A percentile compares a stretch with the other conserved stretches of the same genome.
phyloP scores from a whole-genome alignment of 1,140 invertebrate species.

The Phymorhynchus buccinoides region DNA sequence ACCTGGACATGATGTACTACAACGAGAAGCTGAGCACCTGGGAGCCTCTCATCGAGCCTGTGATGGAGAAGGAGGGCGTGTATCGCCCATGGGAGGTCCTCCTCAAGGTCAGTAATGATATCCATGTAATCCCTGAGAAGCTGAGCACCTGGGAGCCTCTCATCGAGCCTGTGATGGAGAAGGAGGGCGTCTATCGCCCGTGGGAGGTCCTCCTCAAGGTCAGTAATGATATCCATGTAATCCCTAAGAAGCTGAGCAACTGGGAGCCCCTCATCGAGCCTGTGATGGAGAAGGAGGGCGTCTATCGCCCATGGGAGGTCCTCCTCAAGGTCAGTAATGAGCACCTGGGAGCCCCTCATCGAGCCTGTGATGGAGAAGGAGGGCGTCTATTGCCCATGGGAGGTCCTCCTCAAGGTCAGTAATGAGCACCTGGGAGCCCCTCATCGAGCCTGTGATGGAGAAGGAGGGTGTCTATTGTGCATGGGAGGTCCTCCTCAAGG shows the following conservation, averaged over 20 bases:
- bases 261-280: conserved; percentile 89
- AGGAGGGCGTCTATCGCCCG: conserved; percentile 81
- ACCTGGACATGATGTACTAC: conserved; percentile 82
- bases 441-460: conserved; percentile 83
- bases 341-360: conserved; percentile 85
- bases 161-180: conserved; percentile 81
- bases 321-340: conserved; percentile 79
- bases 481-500: conserved; percentile 83
- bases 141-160: conserved; percentile 85
- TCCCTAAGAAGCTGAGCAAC: conserved; percentile 79
- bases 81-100: conserved; percentile 83
- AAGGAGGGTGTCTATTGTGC: conserved; percentile 81
- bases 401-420: conserved; percentile 80
- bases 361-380: conserved; percentile 82
- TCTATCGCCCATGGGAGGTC: conserved; percentile 83
- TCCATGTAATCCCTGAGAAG: no score
- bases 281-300: conserved; percentile 79
- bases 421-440: conserved; percentile 83
- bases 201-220: conserved; percentile 84
- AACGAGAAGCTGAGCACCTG: conserved; percentile 83
- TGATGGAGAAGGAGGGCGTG: conserved; percentile 79
- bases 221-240: no score
- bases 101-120: conserved; percentile 78
- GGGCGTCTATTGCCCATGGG: conserved; percentile 82
- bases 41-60: conserved; percentile 87